Evolutionary conservation across 2,113 vertebrate genomes (phyloP), one percentile per base, ranked within the genome.

Genomic region (Zosterops japonicus): DNA sequence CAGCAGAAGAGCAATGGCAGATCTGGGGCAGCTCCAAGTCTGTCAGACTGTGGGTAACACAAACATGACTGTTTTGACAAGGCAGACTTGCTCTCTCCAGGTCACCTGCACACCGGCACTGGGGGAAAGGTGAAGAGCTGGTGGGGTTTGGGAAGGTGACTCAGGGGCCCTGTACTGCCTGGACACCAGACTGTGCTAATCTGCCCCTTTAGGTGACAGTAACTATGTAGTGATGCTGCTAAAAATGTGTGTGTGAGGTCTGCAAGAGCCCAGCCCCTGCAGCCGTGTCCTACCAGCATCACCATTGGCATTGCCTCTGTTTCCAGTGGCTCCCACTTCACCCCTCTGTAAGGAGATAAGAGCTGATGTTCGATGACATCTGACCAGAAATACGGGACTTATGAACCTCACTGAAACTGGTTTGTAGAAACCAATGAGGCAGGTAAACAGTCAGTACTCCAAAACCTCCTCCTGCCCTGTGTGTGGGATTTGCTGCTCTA

Each of bases 241-340:
- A 41, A 28, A 84, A 36, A 4, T 49, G 12, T 74, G 22, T 25
- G 7, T 8, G 9, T 27, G 41, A 65, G 42, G 27, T 31, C 29
- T 90, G 12, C 6, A 64, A 29, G 50, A 69, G 6, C 11, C 11
- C 15, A 87, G 11, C 16, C 28, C 21, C 50, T 39, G 46, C 14
- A n/a, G 33, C 33, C 0, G 0, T 3, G 25, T 68, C 23, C 29
- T 42, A 15, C 9, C 2, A 2, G 27, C 64, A 11, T 36, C 12
- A 4, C 35, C 1, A 14, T 7, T 44, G 23, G 41, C 29, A 72
- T 19, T 65, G 33, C 3, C 4, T 22, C 29, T 61, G 7, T 64
- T 59, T 49, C 31, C 29, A 55, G 46, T 10, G 61, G 22, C 47
- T 79, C 8, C 57, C 21, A 5, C 42, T 55, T 76, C 39, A 53